A percentile compares a stretch with the other conserved stretches of the same genome.
Evolutionary conservation across 2,888 invertebrate genomes (phyloP).

Genomic region (Pherbina coryleti): DNA sequence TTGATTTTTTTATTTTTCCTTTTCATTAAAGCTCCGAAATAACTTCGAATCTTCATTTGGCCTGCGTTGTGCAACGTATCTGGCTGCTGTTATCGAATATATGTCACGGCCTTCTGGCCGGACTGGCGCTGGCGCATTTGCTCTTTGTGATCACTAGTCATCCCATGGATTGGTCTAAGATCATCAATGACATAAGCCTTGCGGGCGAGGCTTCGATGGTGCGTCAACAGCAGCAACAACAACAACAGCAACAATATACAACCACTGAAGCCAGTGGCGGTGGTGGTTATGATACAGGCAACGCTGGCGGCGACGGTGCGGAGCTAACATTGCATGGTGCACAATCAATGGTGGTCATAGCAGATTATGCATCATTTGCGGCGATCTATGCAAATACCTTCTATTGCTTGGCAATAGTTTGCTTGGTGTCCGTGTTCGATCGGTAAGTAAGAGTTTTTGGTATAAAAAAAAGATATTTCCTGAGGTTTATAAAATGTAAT

Average conservation of each 20-base stretch:
- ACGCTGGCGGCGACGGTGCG: neutral
- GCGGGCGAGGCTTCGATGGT: slow-evolving; percentile 58
- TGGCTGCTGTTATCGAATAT: slow-evolving; percentile 72
- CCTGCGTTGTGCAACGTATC: slow-evolving; percentile 71
- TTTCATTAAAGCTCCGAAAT: slow-evolving; percentile 55
- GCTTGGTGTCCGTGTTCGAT: slow-evolving; percentile 73
- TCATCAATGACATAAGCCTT: slow-evolving; percentile 60
- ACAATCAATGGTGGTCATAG: slow-evolving; percentile 52
- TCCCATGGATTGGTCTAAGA: slow-evolving; percentile 68
- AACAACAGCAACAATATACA: neutral
- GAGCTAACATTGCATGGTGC: slow-evolving; percentile 5
- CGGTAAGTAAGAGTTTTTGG: slow-evolving; percentile 67
- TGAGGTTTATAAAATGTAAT: too few species aligned
- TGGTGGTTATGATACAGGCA: neutral
- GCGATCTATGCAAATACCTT: slow-evolving; percentile 70
- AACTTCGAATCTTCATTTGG: slow-evolving; percentile 65
- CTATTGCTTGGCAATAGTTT: slow-evolving; percentile 72
- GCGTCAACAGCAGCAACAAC: slow-evolving; percentile 32
- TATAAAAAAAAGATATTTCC: too few species aligned
- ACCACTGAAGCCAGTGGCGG: neutral
- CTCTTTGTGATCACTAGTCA: slow-evolving; percentile 68
- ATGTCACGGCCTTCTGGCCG: slow-evolving; percentile 73
- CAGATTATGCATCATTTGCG: slow-evolving; percentile 68
- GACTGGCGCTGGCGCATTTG: slow-evolving; percentile 70
- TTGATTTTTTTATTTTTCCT: slow-evolving; percentile 19